A percentile compares a stretch with the other conserved stretches of the same genome.
These are phyloP conservation scores for Nannospalax galili DNA, from an alignment of 2,113 vertebrate species.

Conservation along the genomic window DNA sequence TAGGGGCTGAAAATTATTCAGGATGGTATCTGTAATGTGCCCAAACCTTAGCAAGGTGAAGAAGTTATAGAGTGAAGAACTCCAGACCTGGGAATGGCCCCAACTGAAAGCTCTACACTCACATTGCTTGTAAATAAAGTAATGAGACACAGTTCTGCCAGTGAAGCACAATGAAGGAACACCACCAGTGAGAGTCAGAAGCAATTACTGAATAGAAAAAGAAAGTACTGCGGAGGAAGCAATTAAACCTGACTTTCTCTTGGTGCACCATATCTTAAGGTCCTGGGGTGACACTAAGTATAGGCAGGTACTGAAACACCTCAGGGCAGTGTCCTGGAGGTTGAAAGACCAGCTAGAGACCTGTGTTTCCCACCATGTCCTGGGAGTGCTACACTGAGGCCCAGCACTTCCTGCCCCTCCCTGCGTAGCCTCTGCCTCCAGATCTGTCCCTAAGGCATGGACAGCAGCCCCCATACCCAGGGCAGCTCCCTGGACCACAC, in stretches of 20 bases:
- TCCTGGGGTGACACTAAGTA: background rate
- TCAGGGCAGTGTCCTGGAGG: background rate
- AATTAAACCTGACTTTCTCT: conserved; percentile 74
- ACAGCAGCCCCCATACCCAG: no score
- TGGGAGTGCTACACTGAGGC: background rate
- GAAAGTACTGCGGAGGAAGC: conserved; percentile 82
- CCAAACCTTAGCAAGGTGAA: conserved; percentile 43
- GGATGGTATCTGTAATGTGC: conserved; percentile 69
- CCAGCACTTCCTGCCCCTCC: background rate
- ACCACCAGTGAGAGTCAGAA: conserved; percentile 53
- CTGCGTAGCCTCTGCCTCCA: background rate
- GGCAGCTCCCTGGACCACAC: background rate
- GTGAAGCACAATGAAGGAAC: background rate
- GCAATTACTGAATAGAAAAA: conserved; percentile 79
- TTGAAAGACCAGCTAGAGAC: background rate
- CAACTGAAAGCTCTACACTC: conserved; percentile 55
- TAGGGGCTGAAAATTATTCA: background rate
- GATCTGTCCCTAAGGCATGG: background rate
- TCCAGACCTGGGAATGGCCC: conserved; percentile 48
- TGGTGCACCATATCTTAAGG: conserved; percentile 43
- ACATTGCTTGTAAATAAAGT: conserved; percentile 69
- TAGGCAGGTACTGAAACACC: background rate
- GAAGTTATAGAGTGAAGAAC: conserved; percentile 55
- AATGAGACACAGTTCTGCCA: conserved; percentile 73
- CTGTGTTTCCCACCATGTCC: background rate